These are phyloP conservation scores for Brachirus orientalis DNA, from an alignment of 2,113 vertebrate genomes.

Conservation along the genomic window DNA sequence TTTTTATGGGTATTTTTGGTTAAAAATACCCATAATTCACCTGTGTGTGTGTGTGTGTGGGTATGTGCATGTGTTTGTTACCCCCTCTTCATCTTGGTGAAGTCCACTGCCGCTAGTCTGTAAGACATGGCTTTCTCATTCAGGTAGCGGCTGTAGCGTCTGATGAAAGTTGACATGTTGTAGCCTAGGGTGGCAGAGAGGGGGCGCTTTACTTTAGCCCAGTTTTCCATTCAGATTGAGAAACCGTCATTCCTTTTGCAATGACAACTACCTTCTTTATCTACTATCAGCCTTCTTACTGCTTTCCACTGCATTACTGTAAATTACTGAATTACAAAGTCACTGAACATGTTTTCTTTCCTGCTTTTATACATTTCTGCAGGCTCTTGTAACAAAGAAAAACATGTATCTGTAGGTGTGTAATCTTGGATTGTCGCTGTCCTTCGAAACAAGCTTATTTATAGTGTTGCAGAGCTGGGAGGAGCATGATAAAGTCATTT, in stretches of 20 bases:
- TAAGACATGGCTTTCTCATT: constrained; percentile 98
- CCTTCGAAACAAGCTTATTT: constrained; percentile 38
- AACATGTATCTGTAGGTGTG: constrained; percentile 28
- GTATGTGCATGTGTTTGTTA: constrained; percentile 69
- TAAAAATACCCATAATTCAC: no score
- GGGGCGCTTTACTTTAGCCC: constrained; percentile 10
- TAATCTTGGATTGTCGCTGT: background rate
- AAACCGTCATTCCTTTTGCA: constrained; percentile 6
- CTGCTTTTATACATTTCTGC: constrained; percentile 11
- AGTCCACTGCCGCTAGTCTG: constrained; percentile 96
- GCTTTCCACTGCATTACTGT: no score
- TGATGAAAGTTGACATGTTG: constrained; percentile 94
- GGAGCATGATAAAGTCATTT: constrained; percentile 59
- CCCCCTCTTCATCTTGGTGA: constrained; percentile 97
- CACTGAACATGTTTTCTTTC: background rate
- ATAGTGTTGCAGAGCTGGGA: constrained; percentile 35
- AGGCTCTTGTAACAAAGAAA: constrained; percentile 29
- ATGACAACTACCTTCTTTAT: background rate
- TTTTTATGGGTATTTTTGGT: no score
- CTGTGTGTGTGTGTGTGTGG: background rate
- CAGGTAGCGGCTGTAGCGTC: constrained; percentile 96
- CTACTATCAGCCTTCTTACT: no score
- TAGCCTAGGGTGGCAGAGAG: constrained; percentile 81
- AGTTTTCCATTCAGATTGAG: constrained; percentile 17
- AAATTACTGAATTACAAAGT: constrained; percentile 13